phyloP scores from a whole-genome alignment of 2,113 vertebrate species.

The Thamnophis sirtalis region DNA sequence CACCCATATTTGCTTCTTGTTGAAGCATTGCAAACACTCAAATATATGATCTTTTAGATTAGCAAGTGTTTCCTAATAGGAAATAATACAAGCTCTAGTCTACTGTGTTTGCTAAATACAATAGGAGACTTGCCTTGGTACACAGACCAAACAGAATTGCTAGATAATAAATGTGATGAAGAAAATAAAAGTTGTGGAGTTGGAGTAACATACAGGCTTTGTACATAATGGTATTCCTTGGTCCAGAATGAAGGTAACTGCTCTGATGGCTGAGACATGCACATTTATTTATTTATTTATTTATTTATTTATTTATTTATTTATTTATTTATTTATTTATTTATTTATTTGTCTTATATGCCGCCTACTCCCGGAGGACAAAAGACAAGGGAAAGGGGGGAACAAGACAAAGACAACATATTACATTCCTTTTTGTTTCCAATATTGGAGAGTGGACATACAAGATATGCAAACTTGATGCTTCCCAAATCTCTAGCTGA shows the following conservation, averaged over 20 bases:
- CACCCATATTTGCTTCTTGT: not conserved
- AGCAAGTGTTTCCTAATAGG: not conserved
- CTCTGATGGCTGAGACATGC: not conserved
- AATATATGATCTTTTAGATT: accelerated
- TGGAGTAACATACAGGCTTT: not conserved
- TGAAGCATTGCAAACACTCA: not conserved
- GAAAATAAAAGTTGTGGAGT: not conserved
- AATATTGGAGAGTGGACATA: not conserved
- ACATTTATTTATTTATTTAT: no score
- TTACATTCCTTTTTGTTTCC: not conserved
- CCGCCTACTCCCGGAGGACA: no score
- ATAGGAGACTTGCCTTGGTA: no score
- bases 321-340: no score
- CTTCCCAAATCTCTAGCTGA: not conserved
- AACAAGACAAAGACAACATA: no score
- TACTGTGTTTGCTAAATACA: not conserved
- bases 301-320: no score
- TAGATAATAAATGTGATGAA: not conserved
- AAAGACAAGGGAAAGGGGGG: no score
- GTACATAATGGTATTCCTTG: not conserved
- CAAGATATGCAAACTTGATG: not conserved
- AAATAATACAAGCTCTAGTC: not conserved
- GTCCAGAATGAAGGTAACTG: not conserved
- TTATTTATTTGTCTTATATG: no score
- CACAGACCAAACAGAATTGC: not conserved